These are phyloP conservation scores for Stegophylla sp. DNA, from an alignment of 2,888 invertebrate genomes.

Conservation along the genomic window DNA sequence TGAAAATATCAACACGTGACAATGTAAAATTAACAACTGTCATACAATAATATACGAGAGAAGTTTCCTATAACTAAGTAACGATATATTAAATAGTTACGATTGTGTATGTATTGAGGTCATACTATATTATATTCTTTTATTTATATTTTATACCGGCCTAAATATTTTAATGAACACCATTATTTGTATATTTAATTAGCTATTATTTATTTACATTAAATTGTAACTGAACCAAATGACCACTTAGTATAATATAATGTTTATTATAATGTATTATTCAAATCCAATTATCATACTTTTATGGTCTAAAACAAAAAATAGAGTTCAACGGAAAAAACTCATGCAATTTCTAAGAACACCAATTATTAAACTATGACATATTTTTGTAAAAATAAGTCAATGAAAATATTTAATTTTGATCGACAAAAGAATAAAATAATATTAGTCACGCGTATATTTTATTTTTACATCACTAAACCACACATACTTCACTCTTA, in stretches of 20 bases:
- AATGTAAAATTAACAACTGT: slow-evolving; percentile 45
- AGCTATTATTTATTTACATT: slow-evolving; percentile 25
- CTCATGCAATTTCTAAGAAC: slow-evolving; percentile 31
- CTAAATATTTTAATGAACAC: slow-evolving; percentile 22
- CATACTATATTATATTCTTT: background rate
- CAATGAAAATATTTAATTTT: background rate
- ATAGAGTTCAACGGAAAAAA: background rate
- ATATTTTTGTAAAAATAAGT: background rate
- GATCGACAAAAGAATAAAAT: background rate
- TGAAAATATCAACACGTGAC: slow-evolving; percentile 15
- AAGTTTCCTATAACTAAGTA: slow-evolving; percentile 4
- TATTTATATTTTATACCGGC: slow-evolving; percentile 5
- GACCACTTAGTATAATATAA: background rate
- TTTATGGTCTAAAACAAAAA: background rate
- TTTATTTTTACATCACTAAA: background rate
- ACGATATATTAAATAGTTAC: slow-evolving; percentile 14
- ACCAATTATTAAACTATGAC: background rate
- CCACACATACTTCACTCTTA: background rate
- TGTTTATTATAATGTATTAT: background rate
- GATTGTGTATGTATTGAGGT: slow-evolving; percentile 5
- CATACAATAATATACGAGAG: slow-evolving; percentile 13
- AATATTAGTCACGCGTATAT: background rate
- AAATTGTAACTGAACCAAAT: slow-evolving; percentile 14
- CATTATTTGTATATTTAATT: background rate
- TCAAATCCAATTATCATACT: background rate